These are phyloP conservation scores for Aegithalos caudatus DNA, from an alignment of 2,113 vertebrate species.

Conservation along the genomic window DNA sequence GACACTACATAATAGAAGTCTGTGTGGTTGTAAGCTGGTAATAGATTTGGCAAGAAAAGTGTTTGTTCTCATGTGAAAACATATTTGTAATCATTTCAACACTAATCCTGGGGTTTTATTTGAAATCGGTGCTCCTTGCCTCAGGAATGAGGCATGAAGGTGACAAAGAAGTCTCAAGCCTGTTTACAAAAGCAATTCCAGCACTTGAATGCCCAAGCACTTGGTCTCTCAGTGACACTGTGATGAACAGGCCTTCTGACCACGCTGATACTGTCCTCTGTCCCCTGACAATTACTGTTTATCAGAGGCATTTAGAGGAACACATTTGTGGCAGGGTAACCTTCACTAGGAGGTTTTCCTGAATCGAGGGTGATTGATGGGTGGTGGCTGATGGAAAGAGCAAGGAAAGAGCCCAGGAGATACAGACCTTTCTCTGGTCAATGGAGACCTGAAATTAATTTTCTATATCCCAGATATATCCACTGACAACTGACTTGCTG, in stretches of 20 bases:
- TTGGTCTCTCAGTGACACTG: neutral
- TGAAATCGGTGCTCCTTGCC: neutral
- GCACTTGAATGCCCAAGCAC: neutral
- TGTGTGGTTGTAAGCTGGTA: neutral
- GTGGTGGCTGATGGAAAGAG: neutral
- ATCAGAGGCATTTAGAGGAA: neutral
- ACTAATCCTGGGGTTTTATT: neutral
- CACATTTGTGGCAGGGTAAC: neutral
- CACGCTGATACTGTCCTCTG: neutral
- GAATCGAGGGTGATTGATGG: neutral
- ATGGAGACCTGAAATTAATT: neutral
- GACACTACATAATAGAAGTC: neutral
- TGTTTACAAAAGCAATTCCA: neutral
- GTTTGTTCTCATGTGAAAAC: neutral
- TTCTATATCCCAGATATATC: neutral
- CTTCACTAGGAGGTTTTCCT: neutral
- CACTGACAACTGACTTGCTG: neutral
- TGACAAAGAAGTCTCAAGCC: neutral
- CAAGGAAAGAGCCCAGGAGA: neutral
- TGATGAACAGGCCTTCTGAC: neutral
- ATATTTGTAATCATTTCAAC: constrained; percentile 6
- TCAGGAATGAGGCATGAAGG: neutral
- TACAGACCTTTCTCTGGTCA: neutral
- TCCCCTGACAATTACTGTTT: neutral
- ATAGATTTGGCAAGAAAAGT: neutral